These are phyloP conservation scores for Rotaria sp. DNA, from an alignment of 2,888 invertebrate species.

Conservation along the genomic window DNA sequence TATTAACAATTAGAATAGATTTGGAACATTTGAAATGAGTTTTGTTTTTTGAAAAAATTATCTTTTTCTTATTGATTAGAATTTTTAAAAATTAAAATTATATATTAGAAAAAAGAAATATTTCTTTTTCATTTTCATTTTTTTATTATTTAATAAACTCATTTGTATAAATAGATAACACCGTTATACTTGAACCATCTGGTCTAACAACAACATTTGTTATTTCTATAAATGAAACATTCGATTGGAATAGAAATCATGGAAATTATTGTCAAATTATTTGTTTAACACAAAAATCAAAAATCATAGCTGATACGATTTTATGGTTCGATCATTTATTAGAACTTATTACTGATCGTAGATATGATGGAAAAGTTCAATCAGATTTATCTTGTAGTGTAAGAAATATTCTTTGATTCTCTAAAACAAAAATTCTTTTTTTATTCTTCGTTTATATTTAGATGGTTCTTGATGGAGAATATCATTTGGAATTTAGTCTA, in stretches of 20 bases:
- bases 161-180: background rate
- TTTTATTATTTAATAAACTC: too few species aligned
- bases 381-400: background rate
- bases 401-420: background rate
- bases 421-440: too few species aligned
- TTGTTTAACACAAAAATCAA: background rate
- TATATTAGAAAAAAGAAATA: too few species aligned
- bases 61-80: too few species aligned
- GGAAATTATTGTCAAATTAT: slow-evolving; percentile 2
- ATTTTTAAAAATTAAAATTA: too few species aligned
- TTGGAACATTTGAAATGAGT: too few species aligned
- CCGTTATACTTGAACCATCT: background rate
- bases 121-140: too few species aligned
- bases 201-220: background rate
- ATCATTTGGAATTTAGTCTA: background rate
- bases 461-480: background rate
- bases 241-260: background rate
- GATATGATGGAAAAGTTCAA: background rate
- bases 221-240: background rate
- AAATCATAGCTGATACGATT: background rate
- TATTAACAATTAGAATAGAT: too few species aligned
- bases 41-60: too few species aligned
- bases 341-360: background rate
- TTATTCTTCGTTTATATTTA: background rate
- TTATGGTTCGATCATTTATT: background rate